phyloP scores from a whole-genome alignment of 53 echinoderm and acorn worm genomes.

The Astropecten irregularis region DNA sequence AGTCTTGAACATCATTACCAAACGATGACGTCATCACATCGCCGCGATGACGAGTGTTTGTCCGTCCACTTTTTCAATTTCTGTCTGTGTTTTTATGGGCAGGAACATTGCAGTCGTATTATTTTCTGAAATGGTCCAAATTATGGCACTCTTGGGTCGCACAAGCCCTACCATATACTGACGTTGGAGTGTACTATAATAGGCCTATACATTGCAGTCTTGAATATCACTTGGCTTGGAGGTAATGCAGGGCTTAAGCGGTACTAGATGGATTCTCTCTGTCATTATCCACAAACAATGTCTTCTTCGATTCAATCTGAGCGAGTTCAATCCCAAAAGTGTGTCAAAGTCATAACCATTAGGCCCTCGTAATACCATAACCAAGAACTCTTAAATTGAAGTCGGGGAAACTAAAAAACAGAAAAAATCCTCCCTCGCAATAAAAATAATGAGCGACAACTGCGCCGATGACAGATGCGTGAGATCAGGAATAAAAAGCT shows the following conservation, averaged over 20 bases:
- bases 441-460: conserved; percentile 49
- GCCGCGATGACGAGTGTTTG: too few species aligned
- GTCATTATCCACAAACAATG: not conserved
- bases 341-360: conserved; percentile 58
- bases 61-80: too few species aligned
- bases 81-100: too few species aligned
- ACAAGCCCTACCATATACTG: not conserved
- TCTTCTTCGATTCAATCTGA: not conserved
- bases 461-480: conserved; percentile 50
- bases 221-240: not conserved
- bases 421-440: not conserved
- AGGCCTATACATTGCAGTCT: too few species aligned
- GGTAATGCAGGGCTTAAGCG: not conserved
- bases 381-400: conserved; percentile 8
- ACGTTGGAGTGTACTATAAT: too few species aligned
- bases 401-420: too few species aligned
- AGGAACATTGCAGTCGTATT: not conserved
- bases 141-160: not conserved
- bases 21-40: too few species aligned
- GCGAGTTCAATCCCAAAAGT: conserved; percentile 41
- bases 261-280: not conserved
- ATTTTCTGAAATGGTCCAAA: not conserved
- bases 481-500: conserved; percentile 14
- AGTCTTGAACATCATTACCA: too few species aligned
- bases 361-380: conserved; percentile 29